Percentiles rank a stretch among this genome's conserved stretches.
Conservation (phyloP, 2,113 vertebrate species). For the Nannospalax galili region DNA sequence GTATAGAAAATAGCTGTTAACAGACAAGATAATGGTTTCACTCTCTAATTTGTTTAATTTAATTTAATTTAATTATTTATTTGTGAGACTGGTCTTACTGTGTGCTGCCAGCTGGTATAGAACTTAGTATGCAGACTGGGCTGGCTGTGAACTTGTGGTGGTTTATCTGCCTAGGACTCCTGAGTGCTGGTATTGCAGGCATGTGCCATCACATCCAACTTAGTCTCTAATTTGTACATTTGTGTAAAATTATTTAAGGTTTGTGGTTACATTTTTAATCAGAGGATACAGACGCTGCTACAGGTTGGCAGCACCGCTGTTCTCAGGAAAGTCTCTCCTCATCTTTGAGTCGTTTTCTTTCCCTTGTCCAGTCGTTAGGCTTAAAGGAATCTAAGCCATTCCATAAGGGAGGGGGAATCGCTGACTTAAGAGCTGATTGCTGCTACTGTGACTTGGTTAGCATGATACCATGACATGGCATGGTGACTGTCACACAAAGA, state of each 20-base stretch:
- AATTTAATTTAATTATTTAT: background rate
- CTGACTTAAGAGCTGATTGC: background rate
- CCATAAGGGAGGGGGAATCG: background rate
- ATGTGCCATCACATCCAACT: background rate
- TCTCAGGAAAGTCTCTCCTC: background rate
- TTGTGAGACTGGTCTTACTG: background rate
- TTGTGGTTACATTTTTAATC: background rate
- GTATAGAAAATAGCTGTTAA: background rate
- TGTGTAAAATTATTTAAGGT: background rate
- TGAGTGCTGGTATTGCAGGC: background rate
- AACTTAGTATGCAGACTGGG: background rate
- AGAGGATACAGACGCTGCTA: background rate
- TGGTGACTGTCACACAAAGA: background rate
- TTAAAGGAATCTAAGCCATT: constrained; percentile 2
- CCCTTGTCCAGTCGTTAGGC: background rate
- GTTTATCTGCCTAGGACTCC: background rate
- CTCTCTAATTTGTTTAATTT: background rate
- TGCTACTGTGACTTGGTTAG: background rate
- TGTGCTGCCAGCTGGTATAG: background rate
- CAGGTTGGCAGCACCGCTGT: background rate
- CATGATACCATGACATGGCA: background rate
- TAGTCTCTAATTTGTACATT: background rate
- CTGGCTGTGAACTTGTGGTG: background rate
- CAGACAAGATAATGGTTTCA: background rate
- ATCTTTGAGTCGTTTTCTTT: background rate